phyloP scores from a whole-genome alignment of 92 coral and sea anemone genomes.

The Siderastrea radians region DNA sequence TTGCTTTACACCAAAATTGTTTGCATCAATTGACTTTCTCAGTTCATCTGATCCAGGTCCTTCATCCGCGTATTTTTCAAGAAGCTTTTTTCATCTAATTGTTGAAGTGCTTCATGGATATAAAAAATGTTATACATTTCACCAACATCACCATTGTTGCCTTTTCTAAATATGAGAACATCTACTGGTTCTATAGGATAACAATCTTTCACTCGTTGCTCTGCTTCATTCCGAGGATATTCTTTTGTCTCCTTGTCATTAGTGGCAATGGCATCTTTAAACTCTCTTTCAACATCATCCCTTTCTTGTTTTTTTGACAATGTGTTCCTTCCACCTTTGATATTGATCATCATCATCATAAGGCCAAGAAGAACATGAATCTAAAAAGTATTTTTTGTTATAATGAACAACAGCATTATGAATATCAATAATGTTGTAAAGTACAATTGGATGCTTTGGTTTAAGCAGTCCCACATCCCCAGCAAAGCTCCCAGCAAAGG shows the following conservation, averaged over 20 bases:
- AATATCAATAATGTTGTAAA: neutral
- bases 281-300: neutral
- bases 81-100: neutral
- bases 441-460: no score
- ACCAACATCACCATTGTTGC: no score
- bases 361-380: no score
- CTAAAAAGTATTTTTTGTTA: neutral
- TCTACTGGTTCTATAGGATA: no score
- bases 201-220: neutral
- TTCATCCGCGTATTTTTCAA: neutral
- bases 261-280: no score
- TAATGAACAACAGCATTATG: neutral
- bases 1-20: neutral
- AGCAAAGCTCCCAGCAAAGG: neutral
- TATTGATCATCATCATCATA: neutral
- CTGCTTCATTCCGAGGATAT: conserved; percentile 11
- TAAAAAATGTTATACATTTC: no score
- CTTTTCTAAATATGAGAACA: no score
- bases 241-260: neutral
- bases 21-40: neutral
- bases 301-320: neutral
- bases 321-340: neutral
- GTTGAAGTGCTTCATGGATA: neutral
- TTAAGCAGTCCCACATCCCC: neutral
- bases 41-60: conserved; percentile 22